Percentiles rank a stretch among this genome's conserved stretches.
Conservation (phyloP, 2,888 invertebrate genomes). For the Keiferia lycopersicella region DNA sequence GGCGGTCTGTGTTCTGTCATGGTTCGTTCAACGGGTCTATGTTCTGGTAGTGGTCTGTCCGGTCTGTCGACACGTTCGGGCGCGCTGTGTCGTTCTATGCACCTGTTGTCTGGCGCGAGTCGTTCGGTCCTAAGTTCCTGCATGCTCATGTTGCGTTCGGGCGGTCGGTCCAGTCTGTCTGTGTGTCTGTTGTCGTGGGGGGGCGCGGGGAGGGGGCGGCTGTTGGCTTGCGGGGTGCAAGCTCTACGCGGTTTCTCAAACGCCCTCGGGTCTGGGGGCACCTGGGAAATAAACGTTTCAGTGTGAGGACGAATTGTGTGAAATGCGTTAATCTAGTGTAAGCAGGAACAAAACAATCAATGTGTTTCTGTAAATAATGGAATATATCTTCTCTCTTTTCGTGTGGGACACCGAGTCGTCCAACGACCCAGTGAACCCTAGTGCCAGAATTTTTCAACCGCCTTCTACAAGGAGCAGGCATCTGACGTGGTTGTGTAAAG, state of each 20-base stretch:
- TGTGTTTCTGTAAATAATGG: too few species aligned
- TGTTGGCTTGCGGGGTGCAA: slow-evolving; percentile 71
- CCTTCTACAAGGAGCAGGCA: too few species aligned
- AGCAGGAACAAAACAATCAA: too few species aligned
- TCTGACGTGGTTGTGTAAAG: too few species aligned
- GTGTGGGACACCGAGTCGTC: too few species aligned
- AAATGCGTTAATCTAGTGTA: too few species aligned
- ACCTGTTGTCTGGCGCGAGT: not conserved
- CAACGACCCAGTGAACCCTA: too few species aligned
- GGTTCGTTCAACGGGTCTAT: slow-evolving; percentile 12
- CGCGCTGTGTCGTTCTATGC: slow-evolving; percentile 13
- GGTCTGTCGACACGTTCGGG: slow-evolving; percentile 9
- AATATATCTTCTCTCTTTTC: too few species aligned
- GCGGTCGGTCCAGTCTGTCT: slow-evolving; percentile 29
- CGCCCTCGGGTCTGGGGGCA: slow-evolving; percentile 73
- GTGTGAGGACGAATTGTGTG: too few species aligned
- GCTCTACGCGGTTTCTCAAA: slow-evolving; percentile 74
- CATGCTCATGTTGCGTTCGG: slow-evolving; percentile 12
- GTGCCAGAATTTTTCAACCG: too few species aligned
- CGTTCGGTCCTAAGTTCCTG: not conserved
- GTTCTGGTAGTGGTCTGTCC: not conserved
- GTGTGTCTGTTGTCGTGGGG: slow-evolving; percentile 54
- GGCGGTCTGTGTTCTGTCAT: slow-evolving; percentile 20
- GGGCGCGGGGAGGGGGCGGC: slow-evolving; percentile 69
- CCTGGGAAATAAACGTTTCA: slow-evolving; percentile 43